Evolutionary conservation across 2,113 vertebrate genomes (phyloP).

Genomic region (Sakesphorus luctuosus): DNA sequence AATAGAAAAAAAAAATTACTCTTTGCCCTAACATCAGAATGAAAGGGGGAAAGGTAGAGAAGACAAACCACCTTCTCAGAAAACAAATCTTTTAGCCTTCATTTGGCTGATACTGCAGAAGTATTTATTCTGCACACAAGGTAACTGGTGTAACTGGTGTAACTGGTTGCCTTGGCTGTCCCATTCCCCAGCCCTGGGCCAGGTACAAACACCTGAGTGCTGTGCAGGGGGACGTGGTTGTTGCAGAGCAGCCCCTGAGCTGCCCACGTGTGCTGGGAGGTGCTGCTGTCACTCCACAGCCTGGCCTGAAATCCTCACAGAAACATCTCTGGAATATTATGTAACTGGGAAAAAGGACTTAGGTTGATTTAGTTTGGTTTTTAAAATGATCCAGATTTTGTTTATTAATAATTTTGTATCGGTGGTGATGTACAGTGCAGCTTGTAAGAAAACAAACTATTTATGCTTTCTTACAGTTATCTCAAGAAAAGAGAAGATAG

Average conservation of each 20-base stretch:
- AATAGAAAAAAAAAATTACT: background rate
- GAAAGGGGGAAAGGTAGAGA: accelerated
- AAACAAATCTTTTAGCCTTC: background rate
- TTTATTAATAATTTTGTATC: background rate
- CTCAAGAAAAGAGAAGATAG: slow-evolving; percentile 19
- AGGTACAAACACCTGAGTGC: accelerated
- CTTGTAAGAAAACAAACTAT: background rate
- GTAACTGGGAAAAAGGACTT: background rate
- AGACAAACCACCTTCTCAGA: background rate
- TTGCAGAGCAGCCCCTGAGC: background rate
- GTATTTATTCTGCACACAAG: background rate
- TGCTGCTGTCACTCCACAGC: background rate
- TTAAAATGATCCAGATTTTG: background rate
- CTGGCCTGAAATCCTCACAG: background rate
- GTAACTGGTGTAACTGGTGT: background rate
- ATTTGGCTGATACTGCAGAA: background rate
- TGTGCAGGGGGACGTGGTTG: accelerated
- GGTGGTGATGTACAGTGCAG: background rate
- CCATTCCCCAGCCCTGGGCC: background rate
- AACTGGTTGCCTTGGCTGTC: accelerated
- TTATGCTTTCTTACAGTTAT: background rate
- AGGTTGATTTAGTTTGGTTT: background rate
- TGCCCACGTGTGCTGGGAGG: background rate
- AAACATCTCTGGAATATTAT: background rate
- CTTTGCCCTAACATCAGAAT: background rate